A percentile compares a stretch with the other conserved stretches of the same genome.
phyloP scores from a whole-genome alignment of 2,888 invertebrate genomes.

The Drosophila vallismaia region DNA sequence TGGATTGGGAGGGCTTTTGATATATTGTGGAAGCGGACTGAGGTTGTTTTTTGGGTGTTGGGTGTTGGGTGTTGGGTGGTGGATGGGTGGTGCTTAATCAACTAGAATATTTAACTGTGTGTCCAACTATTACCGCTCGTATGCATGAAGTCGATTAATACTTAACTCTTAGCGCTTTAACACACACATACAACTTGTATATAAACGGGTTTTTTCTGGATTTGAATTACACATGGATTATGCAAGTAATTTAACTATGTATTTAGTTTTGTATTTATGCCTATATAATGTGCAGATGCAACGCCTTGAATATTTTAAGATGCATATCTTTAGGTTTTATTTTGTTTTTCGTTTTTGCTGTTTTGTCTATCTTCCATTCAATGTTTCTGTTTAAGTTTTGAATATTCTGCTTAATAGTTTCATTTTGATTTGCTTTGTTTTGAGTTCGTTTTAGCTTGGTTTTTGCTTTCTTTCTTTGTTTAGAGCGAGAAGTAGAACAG shows the following conservation, averaged over 20 bases:
- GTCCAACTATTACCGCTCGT: slow-evolving; percentile 43
- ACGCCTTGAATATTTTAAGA: slow-evolving; percentile 60
- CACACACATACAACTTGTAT: slow-evolving; percentile 63
- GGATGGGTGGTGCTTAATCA: slow-evolving; percentile 57
- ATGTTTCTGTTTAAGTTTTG: slow-evolving; percentile 14
- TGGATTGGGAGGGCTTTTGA: slow-evolving; percentile 1
- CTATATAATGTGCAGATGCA: slow-evolving; percentile 50
- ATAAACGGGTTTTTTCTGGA: slow-evolving; percentile 48
- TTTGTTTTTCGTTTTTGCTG: slow-evolving; percentile 47
- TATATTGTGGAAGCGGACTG: slow-evolving; percentile 1
- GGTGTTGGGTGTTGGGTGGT: slow-evolving; percentile 22
- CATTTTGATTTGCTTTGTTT: slow-evolving; percentile 38
- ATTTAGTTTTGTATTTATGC: slow-evolving; percentile 39
- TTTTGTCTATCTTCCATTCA: slow-evolving; percentile 43
- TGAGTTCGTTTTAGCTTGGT: slow-evolving; percentile 7
- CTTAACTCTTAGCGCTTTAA: slow-evolving; percentile 71
- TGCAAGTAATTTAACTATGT: slow-evolving; percentile 70
- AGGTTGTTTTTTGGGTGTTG: slow-evolving; percentile 15
- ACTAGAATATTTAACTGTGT: slow-evolving; percentile 57
- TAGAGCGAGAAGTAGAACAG: slow-evolving; percentile 74
- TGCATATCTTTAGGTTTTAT: slow-evolving; percentile 48
- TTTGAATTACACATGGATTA: slow-evolving; percentile 49
- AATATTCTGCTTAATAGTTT: slow-evolving; percentile 33
- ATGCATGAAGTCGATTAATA: slow-evolving; percentile 70
- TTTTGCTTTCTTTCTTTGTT: slow-evolving; percentile 56